Conservation (phyloP, 2,797 vertebrate genomes). For the Rhodeus uyekii region DNA sequence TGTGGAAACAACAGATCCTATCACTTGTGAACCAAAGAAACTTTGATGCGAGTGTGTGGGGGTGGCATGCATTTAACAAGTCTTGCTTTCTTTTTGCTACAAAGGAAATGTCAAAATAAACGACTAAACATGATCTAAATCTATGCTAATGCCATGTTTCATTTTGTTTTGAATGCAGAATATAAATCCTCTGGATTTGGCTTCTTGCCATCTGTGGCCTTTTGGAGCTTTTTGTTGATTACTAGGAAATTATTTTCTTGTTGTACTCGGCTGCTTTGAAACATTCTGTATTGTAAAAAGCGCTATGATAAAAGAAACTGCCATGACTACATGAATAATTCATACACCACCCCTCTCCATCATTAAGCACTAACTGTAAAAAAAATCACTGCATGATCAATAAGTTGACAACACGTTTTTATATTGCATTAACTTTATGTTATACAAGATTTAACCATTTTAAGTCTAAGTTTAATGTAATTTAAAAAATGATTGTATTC, state of each 20-base stretch:
- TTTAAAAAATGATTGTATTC: too few relatives aligned
- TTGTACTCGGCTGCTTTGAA: too few relatives aligned
- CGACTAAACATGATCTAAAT: neutral
- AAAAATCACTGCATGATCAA: too few relatives aligned
- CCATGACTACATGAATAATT: slow-evolving; percentile 15
- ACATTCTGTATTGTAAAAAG: too few relatives aligned
- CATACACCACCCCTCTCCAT: neutral
- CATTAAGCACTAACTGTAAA: too few relatives aligned
- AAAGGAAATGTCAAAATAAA: neutral
- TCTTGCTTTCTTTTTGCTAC: neutral
- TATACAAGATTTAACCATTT: too few relatives aligned
- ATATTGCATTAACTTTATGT: too few relatives aligned
- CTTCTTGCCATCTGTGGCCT: neutral
- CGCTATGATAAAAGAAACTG: too few relatives aligned
- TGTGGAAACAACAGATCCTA: neutral
- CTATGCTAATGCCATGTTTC: slow-evolving; percentile 13
- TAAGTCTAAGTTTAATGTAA: too few relatives aligned
- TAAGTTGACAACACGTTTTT: too few relatives aligned
- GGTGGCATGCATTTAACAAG: neutral
- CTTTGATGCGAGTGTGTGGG: neutral
- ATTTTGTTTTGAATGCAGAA: slow-evolving; percentile 7
- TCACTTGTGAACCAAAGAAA: neutral
- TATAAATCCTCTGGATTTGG: neutral
- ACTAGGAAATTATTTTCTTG: slow-evolving; percentile 13
- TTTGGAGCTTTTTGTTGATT: neutral